Evolutionary conservation across 2,888 invertebrate genomes (phyloP).

Genomic region (Dendrolimus pini): DNA sequence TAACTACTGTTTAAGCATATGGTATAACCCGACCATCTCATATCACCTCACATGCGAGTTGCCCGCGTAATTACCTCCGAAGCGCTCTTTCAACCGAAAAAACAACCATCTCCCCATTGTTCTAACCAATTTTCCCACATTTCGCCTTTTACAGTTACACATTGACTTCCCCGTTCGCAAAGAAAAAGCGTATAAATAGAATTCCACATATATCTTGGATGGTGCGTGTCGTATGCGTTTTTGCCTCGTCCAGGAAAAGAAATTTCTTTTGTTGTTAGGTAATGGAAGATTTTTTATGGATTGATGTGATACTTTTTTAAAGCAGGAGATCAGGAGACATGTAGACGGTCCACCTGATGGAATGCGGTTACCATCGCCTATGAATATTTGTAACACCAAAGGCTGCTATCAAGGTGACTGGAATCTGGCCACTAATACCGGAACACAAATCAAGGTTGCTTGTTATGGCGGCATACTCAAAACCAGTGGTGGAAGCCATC

Average conservation of each 20-base stretch:
- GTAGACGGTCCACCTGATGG: background rate
- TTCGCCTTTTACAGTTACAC: conserved; percentile 69
- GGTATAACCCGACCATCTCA: conserved; percentile 28
- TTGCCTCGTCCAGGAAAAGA: conserved; percentile 35
- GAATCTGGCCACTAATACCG: too few species aligned
- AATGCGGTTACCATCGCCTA: background rate
- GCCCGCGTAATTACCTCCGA: conserved; percentile 65
- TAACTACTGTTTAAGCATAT: background rate
- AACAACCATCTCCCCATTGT: conserved; percentile 63
- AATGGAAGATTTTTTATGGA: conserved; percentile 19
- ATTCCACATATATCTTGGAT: conserved; percentile 45
- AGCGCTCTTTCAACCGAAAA: conserved; percentile 71
- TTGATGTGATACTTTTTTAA: background rate
- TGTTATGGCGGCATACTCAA: too few species aligned
- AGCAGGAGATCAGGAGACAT: background rate
- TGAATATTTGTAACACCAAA: background rate
- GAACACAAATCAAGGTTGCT: too few species aligned
- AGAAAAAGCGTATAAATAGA: conserved; percentile 68
- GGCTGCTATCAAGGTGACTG: background rate
- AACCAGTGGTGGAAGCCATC: too few species aligned
- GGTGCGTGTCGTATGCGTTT: conserved; percentile 35
- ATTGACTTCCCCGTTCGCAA: conserved; percentile 59
- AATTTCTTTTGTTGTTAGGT: conserved; percentile 38
- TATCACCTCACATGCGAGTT: conserved; percentile 45
- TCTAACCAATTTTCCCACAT: conserved; percentile 65